Evolutionary conservation across 2,888 invertebrate genomes (phyloP), one percentile per base, ranked within the genome.

Genomic region (Drosophila fungiperda): DNA sequence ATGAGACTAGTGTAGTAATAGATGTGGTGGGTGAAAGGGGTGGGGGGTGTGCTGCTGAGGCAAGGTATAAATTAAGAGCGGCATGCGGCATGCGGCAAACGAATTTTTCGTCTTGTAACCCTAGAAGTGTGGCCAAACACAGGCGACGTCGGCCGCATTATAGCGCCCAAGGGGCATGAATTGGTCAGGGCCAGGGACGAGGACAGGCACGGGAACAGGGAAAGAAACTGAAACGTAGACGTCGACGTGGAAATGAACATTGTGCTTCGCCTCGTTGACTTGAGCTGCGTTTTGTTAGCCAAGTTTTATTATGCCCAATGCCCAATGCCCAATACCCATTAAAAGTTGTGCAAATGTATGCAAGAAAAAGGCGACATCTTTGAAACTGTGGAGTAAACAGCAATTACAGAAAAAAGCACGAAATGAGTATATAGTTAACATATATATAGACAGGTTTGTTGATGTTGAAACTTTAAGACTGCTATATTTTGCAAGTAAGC

Each of bases 151-250:
- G 54, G 49, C 54, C 88, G 85, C 87, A 88, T 85, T 87, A 85
- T 76, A 76, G 85, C 85, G 87, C 88, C 87, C 88, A 79, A 71
- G 85, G 88, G 87, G 87, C 80, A 88, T 87, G 87, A 78, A 78
- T 78, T 85, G 73, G 76, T 49, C 53, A 59, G 54, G 50, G 70
- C 70, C 54, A 65, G 59, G 52, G 54, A 61, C 70, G 45, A 11
- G 35, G n/a, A 40, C 20, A 26, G 29, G 36, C 32, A 42, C 20
- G 36, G 29, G 36, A 42, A 42, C 17, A 3, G 11, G 40, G 42
- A 15, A 6, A 17, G 9, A 20, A n/a, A 33, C 29, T 6, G 48
- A 26, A 35, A 20, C 33, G 36, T 32, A 33, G 17, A 35, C 20
- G 63, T 42, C 23, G 33, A 49, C 23, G 32, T 38, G 38, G 45